Base-by-base conservation (phyloP, 2,113 vertebrate species). In the Cisticola juncidis region DNA sequence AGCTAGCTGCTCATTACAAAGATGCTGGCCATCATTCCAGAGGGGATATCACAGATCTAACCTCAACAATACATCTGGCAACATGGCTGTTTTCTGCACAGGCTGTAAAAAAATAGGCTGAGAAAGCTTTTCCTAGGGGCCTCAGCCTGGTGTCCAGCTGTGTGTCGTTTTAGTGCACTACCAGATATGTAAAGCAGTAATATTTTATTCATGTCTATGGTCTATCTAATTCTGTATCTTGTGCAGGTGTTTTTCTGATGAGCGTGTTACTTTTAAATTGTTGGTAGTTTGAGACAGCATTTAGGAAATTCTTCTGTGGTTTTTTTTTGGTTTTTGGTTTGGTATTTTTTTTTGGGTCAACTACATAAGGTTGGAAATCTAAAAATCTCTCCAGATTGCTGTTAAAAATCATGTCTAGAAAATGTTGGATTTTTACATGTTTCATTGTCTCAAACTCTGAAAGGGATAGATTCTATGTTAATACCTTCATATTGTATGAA, bases 31-130 rank as follows among this genome's bases (percentile, higher is more conserved):
- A 78, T 91, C 38, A 54, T 93, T 95, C 92, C 62, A 33, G 60
- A 91, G 72, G 42, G 82, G 47, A 88, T 88, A 92, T 92, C 86
- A 85, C 70, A 95, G 74, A 95, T 54, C 61, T 95, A 72, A 69
- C 65, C 88, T 79, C 65, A 91, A 78, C 47, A 85, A 79, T 96
- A 88, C 81, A 90, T 88, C 81, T 96, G 94, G 90, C 83, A 95
- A 48, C 29, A 48, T 18, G 9, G 31, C 15, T 76, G 31, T 69
- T 92, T 94, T 73, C 69, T 74, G 89, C 44, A 84, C 6, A 84
- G 40, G 17, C 73, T 92, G 74, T 54, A 71, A 95, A 83, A 73
- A 85, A 88, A 16, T 53, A 76, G 82, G 47, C 89, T 91, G 94
- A 95, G 72, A 97, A 90, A 93, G 17, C 38, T 93, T 92, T 94